Percentiles rank a stretch among this genome's conserved stretches.
phyloP scores from a whole-genome alignment of 2,113 vertebrate species.

The Rhabdornis inornatus region DNA sequence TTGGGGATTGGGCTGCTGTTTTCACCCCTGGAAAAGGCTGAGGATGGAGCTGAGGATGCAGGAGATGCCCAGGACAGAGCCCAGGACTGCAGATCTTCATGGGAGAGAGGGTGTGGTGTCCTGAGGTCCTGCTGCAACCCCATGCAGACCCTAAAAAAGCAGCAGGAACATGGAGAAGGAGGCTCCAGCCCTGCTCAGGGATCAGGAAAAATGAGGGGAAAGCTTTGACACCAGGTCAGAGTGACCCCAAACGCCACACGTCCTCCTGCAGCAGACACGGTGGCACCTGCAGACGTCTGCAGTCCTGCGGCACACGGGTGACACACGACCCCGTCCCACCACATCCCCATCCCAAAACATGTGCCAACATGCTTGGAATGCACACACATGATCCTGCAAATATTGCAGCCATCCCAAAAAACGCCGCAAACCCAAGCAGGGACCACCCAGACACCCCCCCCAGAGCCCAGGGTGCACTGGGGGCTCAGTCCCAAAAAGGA shows the following conservation, averaged over 20 bases:
- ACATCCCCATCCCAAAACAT: not conserved
- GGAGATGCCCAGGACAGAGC: not conserved
- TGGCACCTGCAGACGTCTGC: rapidly evolving
- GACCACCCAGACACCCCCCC: not conserved
- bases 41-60: not conserved
- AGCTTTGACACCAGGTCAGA: not conserved
- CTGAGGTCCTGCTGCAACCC: rapidly evolving
- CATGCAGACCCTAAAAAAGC: rapidly evolving
- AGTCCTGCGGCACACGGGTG: not conserved
- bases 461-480: rapidly evolving
- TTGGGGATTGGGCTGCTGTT: not conserved
- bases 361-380: rapidly evolving
- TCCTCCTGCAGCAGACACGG: not conserved
- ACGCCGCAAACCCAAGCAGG: not conserved
- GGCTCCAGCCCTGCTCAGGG: rapidly evolving
- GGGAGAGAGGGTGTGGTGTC: rapidly evolving
- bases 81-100: not conserved
- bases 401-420: not conserved
- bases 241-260: rapidly evolving
- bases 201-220: rapidly evolving
- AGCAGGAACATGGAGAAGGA: rapidly evolving
- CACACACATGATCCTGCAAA: rapidly evolving
- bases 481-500: not conserved
- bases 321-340: rapidly evolving
- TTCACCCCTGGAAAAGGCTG: not conserved